Percentiles rank a stretch among this genome's conserved stretches.
Conservation (phyloP, 2,888 invertebrate species). For the Amaurobius ferox region DNA sequence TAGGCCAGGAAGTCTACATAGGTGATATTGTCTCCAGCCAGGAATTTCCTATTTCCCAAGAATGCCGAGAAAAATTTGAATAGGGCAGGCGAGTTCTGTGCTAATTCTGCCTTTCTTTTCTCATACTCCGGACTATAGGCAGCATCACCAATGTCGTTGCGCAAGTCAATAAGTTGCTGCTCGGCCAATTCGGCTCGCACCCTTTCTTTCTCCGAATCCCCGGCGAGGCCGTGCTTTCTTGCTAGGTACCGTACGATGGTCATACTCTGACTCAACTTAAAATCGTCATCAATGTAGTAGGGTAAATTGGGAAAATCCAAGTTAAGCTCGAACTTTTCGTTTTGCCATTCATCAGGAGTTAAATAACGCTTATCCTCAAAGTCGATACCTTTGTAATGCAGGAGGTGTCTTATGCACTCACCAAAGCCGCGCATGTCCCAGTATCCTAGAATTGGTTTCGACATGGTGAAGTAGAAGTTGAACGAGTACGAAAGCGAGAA, state of each 20-base stretch:
- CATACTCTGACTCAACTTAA: conserved; percentile 77
- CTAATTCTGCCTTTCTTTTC: conserved; percentile 56
- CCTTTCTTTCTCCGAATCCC: conserved; percentile 54
- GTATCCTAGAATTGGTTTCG: conserved; percentile 63
- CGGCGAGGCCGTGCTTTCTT: conserved; percentile 70
- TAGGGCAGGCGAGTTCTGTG: conserved; percentile 54
- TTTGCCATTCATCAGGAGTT: conserved; percentile 76
- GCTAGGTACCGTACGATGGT: conserved; percentile 74
- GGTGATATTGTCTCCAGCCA: conserved; percentile 72
- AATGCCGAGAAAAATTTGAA: conserved; percentile 59
- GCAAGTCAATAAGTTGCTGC: conserved; percentile 77
- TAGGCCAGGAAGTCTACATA: conserved; percentile 74
- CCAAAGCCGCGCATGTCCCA: conserved; percentile 74
- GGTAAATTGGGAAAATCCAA: conserved; percentile 78
- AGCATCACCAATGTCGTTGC: conserved; percentile 77
- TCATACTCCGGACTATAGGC: conserved; percentile 77
- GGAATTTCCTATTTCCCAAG: conserved; percentile 67
- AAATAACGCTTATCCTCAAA: conserved; percentile 79
- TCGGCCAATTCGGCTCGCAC: conserved; percentile 72
- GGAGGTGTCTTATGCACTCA: conserved; percentile 77
- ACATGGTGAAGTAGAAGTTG: no score
- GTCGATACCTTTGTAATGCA: conserved; percentile 78
- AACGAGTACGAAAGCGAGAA: no score
- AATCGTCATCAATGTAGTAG: conserved; percentile 77
- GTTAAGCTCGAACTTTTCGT: conserved; percentile 74